These are phyloP conservation scores for Myoxocephalus aenaeus DNA, from an alignment of 2,797 vertebrate genomes.

Conservation along the genomic window DNA sequence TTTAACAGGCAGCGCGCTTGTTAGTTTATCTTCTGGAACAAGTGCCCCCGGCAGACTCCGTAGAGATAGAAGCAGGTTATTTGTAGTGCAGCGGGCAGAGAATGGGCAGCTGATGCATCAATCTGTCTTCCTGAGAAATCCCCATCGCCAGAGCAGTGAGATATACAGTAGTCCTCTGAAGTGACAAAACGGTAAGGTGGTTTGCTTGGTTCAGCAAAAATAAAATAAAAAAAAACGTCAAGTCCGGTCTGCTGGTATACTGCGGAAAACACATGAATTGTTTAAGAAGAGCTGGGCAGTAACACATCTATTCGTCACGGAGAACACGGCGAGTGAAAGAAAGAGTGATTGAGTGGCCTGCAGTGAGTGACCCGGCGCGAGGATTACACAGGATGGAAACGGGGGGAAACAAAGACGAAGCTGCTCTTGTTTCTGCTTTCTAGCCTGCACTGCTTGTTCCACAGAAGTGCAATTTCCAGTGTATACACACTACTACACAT, in stretches of 20 bases:
- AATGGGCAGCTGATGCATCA: slow-evolving; percentile 58
- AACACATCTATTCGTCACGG: slow-evolving; percentile 71
- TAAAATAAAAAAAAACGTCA: neutral
- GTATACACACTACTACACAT: neutral
- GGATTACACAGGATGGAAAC: slow-evolving; percentile 52
- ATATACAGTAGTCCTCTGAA: slow-evolving; percentile 57
- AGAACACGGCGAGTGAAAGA: slow-evolving; percentile 41
- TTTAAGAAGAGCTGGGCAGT: slow-evolving; percentile 62
- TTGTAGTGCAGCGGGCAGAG: slow-evolving; percentile 56
- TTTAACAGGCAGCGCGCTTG: slow-evolving; percentile 1
- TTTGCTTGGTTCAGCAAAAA: slow-evolving; percentile 75
- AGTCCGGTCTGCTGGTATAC: slow-evolving; percentile 11
- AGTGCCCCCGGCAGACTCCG: slow-evolving; percentile 26
- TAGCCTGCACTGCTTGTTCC: neutral
- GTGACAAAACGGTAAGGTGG: slow-evolving; percentile 66
- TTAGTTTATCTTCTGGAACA: slow-evolving; percentile 47
- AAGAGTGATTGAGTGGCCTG: slow-evolving; percentile 63
- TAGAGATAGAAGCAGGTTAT: slow-evolving; percentile 57
- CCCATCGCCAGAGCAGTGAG: slow-evolving; percentile 61
- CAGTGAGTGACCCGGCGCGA: slow-evolving; percentile 43
- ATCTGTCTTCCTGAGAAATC: slow-evolving; percentile 73
- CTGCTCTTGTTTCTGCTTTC: slow-evolving; percentile 19
- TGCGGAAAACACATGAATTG: slow-evolving; percentile 64
- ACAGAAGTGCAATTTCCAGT: neutral
- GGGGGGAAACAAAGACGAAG: slow-evolving; percentile 29